Conservation (phyloP, 2,113 vertebrate species). For the Macrotis lagotis region DNA sequence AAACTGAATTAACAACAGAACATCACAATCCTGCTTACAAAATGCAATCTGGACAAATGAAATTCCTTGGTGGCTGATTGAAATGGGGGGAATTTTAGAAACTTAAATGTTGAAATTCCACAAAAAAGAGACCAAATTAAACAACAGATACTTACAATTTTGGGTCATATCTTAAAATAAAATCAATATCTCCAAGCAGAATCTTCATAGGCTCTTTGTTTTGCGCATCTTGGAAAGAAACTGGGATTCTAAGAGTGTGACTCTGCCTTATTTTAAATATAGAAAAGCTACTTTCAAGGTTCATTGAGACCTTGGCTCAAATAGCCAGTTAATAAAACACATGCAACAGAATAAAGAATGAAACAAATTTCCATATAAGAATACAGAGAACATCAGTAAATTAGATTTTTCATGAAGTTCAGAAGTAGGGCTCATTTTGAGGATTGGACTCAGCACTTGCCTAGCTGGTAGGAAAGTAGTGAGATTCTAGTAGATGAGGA, state of each 20-base stretch:
- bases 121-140: background rate
- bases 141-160: background rate
- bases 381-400: background rate
- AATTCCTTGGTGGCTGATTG: fast-evolving
- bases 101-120: background rate
- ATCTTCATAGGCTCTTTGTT: fast-evolving
- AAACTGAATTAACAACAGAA: background rate
- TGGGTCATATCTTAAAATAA: background rate
- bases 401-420: background rate
- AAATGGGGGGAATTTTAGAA: background rate
- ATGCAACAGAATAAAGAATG: background rate
- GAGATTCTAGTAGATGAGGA: background rate
- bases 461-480: slow-evolving; percentile 45
- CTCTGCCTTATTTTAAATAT: fast-evolving
- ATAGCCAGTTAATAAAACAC: fast-evolving
- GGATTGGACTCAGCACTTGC: slow-evolving; percentile 38
- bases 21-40: background rate
- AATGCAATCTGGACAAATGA: background rate
- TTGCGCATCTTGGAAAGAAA: background rate
- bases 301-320: background rate
- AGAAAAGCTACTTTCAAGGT: background rate
- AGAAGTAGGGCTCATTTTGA: background rate
- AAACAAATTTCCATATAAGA: background rate
- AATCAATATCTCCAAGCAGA: fast-evolving
- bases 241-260: fast-evolving